Evolutionary conservation across 1,140 invertebrate species (phyloP).

Genomic region (Zaprionus taronus): DNA sequence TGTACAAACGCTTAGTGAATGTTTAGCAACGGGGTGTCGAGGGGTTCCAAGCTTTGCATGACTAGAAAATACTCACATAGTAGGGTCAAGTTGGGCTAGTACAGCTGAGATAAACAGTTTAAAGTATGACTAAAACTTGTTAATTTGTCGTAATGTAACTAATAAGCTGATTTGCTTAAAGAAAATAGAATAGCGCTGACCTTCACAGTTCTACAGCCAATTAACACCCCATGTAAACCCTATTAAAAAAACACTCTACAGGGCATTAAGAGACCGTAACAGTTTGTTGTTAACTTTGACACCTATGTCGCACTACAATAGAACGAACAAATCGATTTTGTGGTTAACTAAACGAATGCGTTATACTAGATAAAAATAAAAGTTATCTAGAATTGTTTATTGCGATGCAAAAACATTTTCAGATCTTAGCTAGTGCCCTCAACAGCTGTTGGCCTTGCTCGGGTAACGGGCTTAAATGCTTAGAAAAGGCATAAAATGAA

Average conservation of each 20-base stretch:
- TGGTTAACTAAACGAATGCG: background rate
- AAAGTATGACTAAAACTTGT: background rate
- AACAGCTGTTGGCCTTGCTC: constrained; percentile 54
- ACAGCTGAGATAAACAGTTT: background rate
- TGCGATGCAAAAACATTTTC: background rate
- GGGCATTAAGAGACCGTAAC: background rate
- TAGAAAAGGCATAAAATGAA: constrained; percentile 60
- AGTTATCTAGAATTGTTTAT: background rate
- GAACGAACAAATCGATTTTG: constrained; percentile 9
- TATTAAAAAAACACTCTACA: background rate
- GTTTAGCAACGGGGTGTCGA: background rate
- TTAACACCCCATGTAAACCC: background rate
- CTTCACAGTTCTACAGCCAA: background rate
- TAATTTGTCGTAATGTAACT: background rate
- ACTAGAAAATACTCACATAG: constrained; percentile 8
- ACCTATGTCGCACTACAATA: background rate
- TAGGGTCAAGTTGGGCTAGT: background rate
- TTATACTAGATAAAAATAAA: background rate
- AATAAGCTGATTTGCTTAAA: background rate
- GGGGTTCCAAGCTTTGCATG: background rate
- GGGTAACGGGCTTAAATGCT: constrained; percentile 27
- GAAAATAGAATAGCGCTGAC: background rate
- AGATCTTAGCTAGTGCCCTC: background rate
- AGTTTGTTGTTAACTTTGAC: constrained; percentile 27
- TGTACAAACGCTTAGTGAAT: constrained; percentile 1